Percentiles rank a stretch among this genome's conserved stretches.
Conservation (phyloP, 2,797 vertebrate species). For the Hephaestus fuliginosus region DNA sequence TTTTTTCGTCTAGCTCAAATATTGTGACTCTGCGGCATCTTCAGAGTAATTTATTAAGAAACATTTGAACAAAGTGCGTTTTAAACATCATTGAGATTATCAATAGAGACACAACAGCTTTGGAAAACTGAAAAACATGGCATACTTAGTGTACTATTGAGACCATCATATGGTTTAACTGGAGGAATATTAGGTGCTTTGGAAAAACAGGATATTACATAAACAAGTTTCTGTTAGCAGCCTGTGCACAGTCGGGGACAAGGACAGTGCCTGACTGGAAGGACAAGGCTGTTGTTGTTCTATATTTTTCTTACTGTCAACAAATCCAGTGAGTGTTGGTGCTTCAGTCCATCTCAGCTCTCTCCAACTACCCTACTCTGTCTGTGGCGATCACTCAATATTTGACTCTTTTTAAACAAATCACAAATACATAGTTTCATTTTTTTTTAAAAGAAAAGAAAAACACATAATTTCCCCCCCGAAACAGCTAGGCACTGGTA, state of each 20-base stretch:
- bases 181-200: no score
- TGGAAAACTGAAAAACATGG: not conserved
- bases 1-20: not conserved
- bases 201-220: no score
- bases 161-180: not conserved
- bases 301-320: not conserved
- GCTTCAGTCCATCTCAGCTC: not conserved
- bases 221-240: not conserved
- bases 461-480: not conserved
- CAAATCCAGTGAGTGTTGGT: not conserved
- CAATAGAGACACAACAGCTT: not conserved
- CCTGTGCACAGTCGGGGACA: not conserved
- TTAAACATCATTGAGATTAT: not conserved
- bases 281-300: not conserved
- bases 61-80: not conserved
- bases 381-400: not conserved
- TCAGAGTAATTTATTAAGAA: not conserved
- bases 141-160: not conserved
- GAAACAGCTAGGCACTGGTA: not conserved
- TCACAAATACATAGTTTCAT: not conserved
- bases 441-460: not conserved
- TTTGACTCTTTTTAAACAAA: no score
- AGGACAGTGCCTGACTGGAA: not conserved
- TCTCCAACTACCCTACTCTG: no score
- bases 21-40: not conserved